phyloP scores from a whole-genome alignment of 2,113 vertebrate species.

The Microcebus ravelobensis region DNA sequence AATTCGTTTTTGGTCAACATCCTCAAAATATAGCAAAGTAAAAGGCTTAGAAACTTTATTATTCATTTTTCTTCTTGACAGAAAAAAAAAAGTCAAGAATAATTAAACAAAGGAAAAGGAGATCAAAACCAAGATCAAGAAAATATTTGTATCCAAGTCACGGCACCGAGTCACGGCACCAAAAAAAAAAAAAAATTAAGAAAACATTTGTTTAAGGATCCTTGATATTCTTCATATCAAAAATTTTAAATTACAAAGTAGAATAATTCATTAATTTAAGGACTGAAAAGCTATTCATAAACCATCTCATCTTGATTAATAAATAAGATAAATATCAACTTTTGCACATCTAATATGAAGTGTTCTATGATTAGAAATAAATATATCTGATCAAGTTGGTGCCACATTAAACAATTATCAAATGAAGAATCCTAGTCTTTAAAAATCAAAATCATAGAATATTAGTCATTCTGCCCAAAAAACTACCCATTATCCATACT shows the following conservation, averaged over 20 bases:
- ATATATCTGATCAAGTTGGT: neutral
- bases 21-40: neutral
- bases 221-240: neutral
- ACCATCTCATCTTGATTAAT: neutral
- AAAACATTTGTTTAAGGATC: neutral
- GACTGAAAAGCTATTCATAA: neutral
- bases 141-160: neutral
- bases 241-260: neutral
- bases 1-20: neutral
- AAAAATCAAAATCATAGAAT: neutral
- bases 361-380: neutral
- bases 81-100: neutral
- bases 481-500: neutral
- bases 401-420: conserved; percentile 4
- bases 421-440: neutral
- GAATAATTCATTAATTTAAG: neutral
- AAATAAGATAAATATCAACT: neutral
- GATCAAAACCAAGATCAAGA: neutral
- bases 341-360: neutral
- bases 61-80: neutral
- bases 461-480: neutral
- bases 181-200: neutral
- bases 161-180: too few relatives aligned
- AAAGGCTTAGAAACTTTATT: neutral
- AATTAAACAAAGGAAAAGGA: neutral